These are phyloP conservation scores for Mantis religiosa DNA, from an alignment of 2,888 invertebrate genomes.

Conservation along the genomic window DNA sequence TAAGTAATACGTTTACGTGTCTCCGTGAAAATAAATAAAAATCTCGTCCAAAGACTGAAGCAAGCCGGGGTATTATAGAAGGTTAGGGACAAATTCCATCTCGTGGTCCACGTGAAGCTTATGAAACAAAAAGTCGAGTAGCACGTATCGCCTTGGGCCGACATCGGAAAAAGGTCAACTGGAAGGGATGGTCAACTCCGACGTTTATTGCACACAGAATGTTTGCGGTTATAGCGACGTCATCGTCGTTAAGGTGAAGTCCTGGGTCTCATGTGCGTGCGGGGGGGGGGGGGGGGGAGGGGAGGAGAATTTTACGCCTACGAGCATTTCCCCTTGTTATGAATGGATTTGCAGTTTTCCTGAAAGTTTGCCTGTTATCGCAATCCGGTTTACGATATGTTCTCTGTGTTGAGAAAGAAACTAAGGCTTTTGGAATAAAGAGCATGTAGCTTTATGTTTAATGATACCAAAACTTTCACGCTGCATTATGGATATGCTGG, in stretches of 20 bases:
- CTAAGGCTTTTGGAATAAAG: too few relatives aligned
- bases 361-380: not conserved
- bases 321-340: not conserved
- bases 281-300: too few relatives aligned
- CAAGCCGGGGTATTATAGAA: too few relatives aligned
- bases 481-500: too few relatives aligned
- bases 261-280: not conserved
- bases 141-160: not conserved
- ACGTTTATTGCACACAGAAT: not conserved
- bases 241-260: not conserved
- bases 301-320: not conserved
- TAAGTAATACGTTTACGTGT: too few relatives aligned
- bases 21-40: too few relatives aligned
- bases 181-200: not conserved
- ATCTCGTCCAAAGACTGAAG: too few relatives aligned
- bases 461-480: too few relatives aligned
- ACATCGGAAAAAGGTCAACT: not conserved
- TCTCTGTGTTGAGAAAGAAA: not conserved
- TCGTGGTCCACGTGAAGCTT: not conserved
- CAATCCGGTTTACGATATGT: not conserved
- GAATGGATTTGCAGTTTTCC: not conserved
- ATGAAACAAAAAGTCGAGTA: not conserved
- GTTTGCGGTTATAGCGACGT: not conserved
- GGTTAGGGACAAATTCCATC: too few relatives aligned
- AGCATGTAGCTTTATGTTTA: too few relatives aligned